Percentiles rank a stretch among this genome's conserved stretches.
Evolutionary conservation across 2,888 invertebrate species (phyloP).

Genomic region (Rhimphoctona megacephalus): DNA sequence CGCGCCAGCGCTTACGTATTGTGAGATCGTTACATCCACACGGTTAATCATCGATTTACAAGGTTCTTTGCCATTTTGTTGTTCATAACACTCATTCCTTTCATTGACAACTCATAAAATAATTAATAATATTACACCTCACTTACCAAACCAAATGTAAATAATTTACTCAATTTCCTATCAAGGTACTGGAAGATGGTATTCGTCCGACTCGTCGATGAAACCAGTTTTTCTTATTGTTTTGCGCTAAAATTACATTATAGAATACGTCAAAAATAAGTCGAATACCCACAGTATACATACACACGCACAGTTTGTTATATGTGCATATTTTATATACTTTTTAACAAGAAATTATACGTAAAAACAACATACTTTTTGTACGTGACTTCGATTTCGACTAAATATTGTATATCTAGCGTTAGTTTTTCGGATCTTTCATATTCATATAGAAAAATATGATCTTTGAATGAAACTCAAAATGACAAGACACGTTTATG

Average conservation of each 20-base stretch:
- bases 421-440: background rate
- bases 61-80: background rate
- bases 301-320: conserved; percentile 3
- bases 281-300: conserved; percentile 19
- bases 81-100: background rate
- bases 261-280: conserved; percentile 59
- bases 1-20: conserved; percentile 8
- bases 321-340: background rate
- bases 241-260: conserved; percentile 29
- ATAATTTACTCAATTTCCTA: conserved; percentile 43
- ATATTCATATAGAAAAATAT: background rate
- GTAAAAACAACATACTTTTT: background rate
- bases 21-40: conserved; percentile 48
- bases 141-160: conserved; percentile 22
- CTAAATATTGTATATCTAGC: background rate
- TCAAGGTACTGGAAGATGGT: conserved; percentile 56
- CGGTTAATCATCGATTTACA: conserved; percentile 1
- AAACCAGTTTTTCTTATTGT: conserved; percentile 25
- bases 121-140: conserved; percentile 14
- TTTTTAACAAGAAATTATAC: background rate
- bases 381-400: background rate
- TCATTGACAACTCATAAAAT: background rate
- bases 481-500: too few species aligned
- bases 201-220: conserved; percentile 27
- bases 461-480: background rate